phyloP scores from a whole-genome alignment of 2,888 invertebrate species.

The Microplitis deprimator region DNA sequence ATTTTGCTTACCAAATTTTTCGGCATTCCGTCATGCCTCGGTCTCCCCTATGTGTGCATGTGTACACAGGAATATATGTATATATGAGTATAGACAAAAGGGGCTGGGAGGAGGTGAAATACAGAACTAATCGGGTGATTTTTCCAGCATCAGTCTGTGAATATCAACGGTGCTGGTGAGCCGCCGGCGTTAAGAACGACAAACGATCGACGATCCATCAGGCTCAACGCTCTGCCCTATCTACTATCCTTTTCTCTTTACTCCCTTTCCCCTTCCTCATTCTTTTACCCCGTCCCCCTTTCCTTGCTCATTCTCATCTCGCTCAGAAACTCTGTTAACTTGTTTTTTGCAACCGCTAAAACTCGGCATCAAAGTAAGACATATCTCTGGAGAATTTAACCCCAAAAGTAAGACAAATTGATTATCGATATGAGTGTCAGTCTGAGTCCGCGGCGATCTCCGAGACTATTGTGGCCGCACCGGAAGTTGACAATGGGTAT shows the following conservation, averaged over 20 bases:
- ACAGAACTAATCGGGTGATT: conserved; percentile 69
- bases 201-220: conserved; percentile 71
- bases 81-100: background rate
- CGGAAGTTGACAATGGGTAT: too few relatives aligned
- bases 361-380: conserved; percentile 22
- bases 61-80: too few relatives aligned
- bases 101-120: conserved; percentile 43
- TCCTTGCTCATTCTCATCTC: conserved; percentile 12
- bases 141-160: conserved; percentile 71
- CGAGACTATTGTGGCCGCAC: too few relatives aligned
- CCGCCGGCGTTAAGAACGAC: conserved; percentile 69
- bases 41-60: too few relatives aligned
- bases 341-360: conserved; percentile 7
- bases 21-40: too few relatives aligned
- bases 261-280: conserved; percentile 29
- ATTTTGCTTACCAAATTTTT: too few relatives aligned
- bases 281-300: conserved; percentile 18
- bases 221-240: conserved; percentile 62
- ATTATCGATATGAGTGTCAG: conserved; percentile 31
- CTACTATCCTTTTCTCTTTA: conserved; percentile 41
- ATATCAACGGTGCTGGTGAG: conserved; percentile 68
- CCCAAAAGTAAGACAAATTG: conserved; percentile 28
- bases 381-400: conserved; percentile 25
- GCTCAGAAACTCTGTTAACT: background rate
- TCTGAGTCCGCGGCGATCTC: background rate